These are phyloP conservation scores for Tichodroma muraria DNA, from an alignment of 2,113 vertebrate genomes.

Conservation along the genomic window DNA sequence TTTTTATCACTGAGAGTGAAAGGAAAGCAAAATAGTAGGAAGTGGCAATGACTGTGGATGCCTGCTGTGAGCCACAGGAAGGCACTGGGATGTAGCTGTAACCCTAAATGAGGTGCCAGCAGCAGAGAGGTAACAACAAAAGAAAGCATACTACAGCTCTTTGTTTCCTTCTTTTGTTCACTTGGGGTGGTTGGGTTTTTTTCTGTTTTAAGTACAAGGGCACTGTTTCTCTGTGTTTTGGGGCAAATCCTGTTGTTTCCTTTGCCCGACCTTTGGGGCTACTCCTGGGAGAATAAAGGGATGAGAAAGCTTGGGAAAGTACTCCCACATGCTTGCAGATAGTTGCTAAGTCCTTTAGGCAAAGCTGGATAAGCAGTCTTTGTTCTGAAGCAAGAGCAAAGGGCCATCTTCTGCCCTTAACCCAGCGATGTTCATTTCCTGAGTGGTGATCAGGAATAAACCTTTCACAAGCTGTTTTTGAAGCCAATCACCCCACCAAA, in stretches of 20 bases:
- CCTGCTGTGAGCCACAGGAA: not conserved
- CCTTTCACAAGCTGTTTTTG: not conserved
- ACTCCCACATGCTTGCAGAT: not conserved
- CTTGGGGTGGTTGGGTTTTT: not conserved
- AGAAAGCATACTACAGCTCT: not conserved
- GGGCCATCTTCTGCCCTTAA: not conserved
- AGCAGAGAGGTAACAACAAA: not conserved
- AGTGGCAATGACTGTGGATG: not conserved
- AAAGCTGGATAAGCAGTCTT: not conserved
- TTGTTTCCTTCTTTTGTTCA: not conserved
- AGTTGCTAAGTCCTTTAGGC: not conserved
- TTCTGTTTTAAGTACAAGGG: not conserved
- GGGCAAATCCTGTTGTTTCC: not conserved
- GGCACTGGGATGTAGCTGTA: not conserved
- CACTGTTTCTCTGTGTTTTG: not conserved
- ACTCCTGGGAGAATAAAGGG: not conserved
- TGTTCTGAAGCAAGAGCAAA: not conserved
- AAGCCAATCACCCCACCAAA: not conserved
- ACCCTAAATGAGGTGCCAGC: not conserved
- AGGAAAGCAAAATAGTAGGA: not conserved
- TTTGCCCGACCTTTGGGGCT: not conserved
- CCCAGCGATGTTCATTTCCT: not conserved
- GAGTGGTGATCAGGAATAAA: not conserved
- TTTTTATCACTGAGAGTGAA: not conserved
- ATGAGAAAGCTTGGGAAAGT: not conserved